Base-by-base conservation (phyloP, 2,797 vertebrate genomes). In the Scleropages formosus region DNA sequence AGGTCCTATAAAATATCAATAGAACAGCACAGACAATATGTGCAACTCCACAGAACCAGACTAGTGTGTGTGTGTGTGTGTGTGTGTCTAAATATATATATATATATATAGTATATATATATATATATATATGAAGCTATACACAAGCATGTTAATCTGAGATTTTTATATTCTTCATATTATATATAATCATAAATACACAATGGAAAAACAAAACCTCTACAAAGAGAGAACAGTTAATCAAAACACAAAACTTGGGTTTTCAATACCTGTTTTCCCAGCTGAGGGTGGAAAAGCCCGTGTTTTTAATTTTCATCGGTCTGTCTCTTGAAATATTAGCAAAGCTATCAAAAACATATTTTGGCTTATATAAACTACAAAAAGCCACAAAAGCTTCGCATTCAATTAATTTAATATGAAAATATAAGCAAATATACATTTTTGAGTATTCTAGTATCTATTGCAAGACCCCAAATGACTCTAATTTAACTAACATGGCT, bases 131-230 rank as follows among this genome's bases (percentile, higher is more conserved):
- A 98, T 95, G 98, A 98, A 98, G 96, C 96, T 98, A 98, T 98
- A 97, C 96, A 98, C 96, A 98, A 98, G 96, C 96, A 97, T 98
- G 95, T 98, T 98, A 96, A 99, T 98, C 98, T 99, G 96, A 98
- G 96, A 97, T 97, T 96, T 95, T 93, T 95, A 97, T 95, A 96
- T 96, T 96, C 96, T 97, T 98, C 98, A 97, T 99, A 97, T 94
- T 94, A 94, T 95, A 97, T 98, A 98, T 96, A 96, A 96, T 98
- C 97, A 98, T 95, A 98, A 98, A 98, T 98, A 96, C 96, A 98
- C 95, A 93, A 97, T 97, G 96, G n/a, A 95, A 96, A 97, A 97
- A 95, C 94, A 90, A 93, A 96, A 96, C 95, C 93, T 96, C 94
- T 95, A 96, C 95, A 95, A 96, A 95, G 94, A 95, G 95, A 95